phyloP scores from a whole-genome alignment of 2,888 invertebrate species.

The Melipona beecheii region DNA sequence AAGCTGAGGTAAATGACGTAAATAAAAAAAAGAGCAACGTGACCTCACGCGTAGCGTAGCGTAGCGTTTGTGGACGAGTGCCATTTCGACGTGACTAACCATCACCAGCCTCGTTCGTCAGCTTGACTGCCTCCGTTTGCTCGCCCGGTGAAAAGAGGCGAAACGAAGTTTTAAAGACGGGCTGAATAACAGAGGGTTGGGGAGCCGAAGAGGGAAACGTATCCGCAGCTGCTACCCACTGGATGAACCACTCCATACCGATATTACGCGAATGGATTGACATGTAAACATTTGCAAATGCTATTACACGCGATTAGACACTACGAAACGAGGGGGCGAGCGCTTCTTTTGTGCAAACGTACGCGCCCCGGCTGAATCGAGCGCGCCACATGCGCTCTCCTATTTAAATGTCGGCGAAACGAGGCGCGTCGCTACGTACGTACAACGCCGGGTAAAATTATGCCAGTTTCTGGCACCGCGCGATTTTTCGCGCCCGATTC shows the following conservation, averaged over 20 bases:
- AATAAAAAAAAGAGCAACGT: not conserved
- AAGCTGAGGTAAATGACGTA: not conserved
- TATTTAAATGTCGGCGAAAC: slow-evolving; percentile 12
- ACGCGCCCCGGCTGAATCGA: slow-evolving; percentile 5
- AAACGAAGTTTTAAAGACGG: slow-evolving; percentile 29
- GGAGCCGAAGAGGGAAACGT: not conserved
- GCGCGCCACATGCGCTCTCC: not conserved
- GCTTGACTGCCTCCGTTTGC: slow-evolving; percentile 2
- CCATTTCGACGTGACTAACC: slow-evolving; percentile 54
- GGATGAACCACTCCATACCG: slow-evolving; percentile 22
- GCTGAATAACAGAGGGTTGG: slow-evolving; percentile 27
- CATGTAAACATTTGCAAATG: slow-evolving; percentile 45
- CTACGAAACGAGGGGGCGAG: slow-evolving; percentile 34
- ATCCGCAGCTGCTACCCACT: slow-evolving; percentile 22
- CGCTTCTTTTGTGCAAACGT: slow-evolving; percentile 21
- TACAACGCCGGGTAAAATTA: not conserved
- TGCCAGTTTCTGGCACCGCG: not conserved
- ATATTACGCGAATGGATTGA: slow-evolving; percentile 49
- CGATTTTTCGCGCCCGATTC: not conserved
- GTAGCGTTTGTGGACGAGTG: slow-evolving; percentile 43
- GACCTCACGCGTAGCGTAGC: not conserved
- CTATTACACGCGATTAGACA: slow-evolving; percentile 59
- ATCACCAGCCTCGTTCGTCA: slow-evolving; percentile 34
- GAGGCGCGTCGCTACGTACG: not conserved
- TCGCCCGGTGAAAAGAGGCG: slow-evolving; percentile 16